Evolutionary conservation across 2,888 invertebrate species (phyloP), one percentile per base, ranked within the genome.

Genomic region (Hymenopus coronatus): DNA sequence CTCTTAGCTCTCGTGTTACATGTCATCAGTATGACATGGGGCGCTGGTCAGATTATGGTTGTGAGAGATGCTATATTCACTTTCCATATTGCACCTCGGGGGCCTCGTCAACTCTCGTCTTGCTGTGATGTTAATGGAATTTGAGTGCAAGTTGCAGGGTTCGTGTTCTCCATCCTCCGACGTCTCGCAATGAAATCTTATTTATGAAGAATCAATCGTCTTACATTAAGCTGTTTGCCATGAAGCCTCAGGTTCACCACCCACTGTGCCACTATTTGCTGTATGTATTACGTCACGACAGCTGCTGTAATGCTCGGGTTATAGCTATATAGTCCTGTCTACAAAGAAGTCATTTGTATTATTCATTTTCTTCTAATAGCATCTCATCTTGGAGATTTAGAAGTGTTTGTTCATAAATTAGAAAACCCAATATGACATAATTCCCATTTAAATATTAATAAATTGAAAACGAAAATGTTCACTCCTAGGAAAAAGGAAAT

Each of bases 71-170:
- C 28, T 70, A 20, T 70, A 82, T 82, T 87, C 33, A 81, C 82
- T 82, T 87, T 82, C 30, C 87, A 82, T 87, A 87, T 87, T 82
- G 87, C 82, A 87, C 87, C 87, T 87, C 28, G 12, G 82, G 87
- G 87, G 86, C 85, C 28, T 70, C 54, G 54, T 70, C 54, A 70
- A 70, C 54, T 70, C 54, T 70, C 54, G 15, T 70, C 54, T 70
- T 20, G 70, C n/a, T 28, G 28, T 81, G 86, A 81, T 28, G 81
- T 9, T 81, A 81, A 81, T 81, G 86, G 81, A 86, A 81, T 86
- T 86, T 81, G 86, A 86, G 54, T 70, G 54, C 54, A 70, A 70
- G 54, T 70, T 70, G 54, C 54, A 70, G 54, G 54, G 15, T 70
- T 70, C 54, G 8, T 70, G 54, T 25, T 70, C 54, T 70, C 54